Evolutionary conservation across 1,140 invertebrate species (phyloP).

Genomic region (Neuroterus valhalla): DNA sequence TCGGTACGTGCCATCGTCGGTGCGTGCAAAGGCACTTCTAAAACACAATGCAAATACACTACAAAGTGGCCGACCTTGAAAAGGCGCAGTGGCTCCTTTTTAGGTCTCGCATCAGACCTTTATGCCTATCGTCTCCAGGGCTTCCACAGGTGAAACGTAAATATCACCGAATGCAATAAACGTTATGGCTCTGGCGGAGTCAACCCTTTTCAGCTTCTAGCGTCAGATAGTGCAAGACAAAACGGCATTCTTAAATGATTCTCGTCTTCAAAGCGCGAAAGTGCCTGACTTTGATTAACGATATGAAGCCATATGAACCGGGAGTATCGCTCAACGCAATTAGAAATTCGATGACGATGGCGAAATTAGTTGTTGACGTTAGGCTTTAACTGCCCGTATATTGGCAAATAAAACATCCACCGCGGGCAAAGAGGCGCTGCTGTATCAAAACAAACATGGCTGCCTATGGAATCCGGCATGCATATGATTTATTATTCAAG

Average conservation of each 20-base stretch:
- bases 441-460: too few species aligned
- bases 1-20: not conserved
- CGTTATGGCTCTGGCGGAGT: too few species aligned
- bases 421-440: too few species aligned
- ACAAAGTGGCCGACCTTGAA: slow-evolving; percentile 28
- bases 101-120: not conserved
- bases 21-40: slow-evolving; percentile 11
- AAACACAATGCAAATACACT: slow-evolving; percentile 29
- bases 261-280: not conserved
- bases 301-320: slow-evolving; percentile 9
- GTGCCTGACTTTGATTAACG: slow-evolving; percentile 8
- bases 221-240: not conserved
- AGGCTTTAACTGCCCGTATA: slow-evolving; percentile 1
- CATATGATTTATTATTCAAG: too few species aligned
- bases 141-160: slow-evolving; percentile 18
- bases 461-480: too few species aligned
- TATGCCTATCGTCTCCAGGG: not conserved
- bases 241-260: slow-evolving; percentile 6
- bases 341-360: slow-evolving; percentile 27
- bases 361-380: slow-evolving; percentile 20
- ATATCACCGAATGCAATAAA: slow-evolving; percentile 3
- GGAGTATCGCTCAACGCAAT: slow-evolving; percentile 5
- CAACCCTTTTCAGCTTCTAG: too few species aligned
- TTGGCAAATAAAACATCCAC: too few species aligned
- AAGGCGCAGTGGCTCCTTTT: slow-evolving; percentile 7